Base-by-base conservation (phyloP, 1,140 invertebrate species). In the Monochamus saltuarius region DNA sequence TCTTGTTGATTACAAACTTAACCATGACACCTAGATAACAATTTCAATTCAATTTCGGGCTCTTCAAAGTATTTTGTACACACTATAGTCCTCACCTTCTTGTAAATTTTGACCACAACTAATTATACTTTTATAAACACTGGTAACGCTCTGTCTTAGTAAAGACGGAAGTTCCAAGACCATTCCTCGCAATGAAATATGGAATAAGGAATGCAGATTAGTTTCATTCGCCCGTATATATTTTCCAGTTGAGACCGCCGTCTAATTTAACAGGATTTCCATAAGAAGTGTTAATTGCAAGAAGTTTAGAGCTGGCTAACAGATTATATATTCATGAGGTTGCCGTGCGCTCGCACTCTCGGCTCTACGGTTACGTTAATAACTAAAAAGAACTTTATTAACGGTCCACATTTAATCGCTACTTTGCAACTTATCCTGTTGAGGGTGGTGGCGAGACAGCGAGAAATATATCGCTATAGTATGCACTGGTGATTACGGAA, bases 261-360 rank as follows among this genome's bases (percentile, higher is more conserved):
- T 63, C 68, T 69, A 66, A 71, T 69, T 67, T 71, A 64, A 61
- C 62, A 47, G 56, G 65, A 69, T 71, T 69, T 69, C 67, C 67
- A 69, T 71, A 65, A 69, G 67, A 69, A 71, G 67, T 71, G 69
- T 68, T 68, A 72, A 72, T 53, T 53, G 40, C 51, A 53, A 53
- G 51, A 53, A 53, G 51, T 53, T 53, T 42, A 36, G 36, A 38
- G 19, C 11, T 38, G 36, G 51, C 51, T 19, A 14, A 13, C 13
- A 53, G 51, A 53, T 53, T 53, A 53, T 36, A 22, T 53, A 53
- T 53, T 53, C 51, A 53, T 53, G 51, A 53, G 51, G 47, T 14
- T 13, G 13, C 10, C 45, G 14, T n/a, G 36, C 36, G 22, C 22
- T 29, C 51, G 51, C 51, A 17, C 36, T 34, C 51, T 53, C 35